These are phyloP conservation scores for Theristicus caerulescens DNA, from an alignment of 2,113 vertebrate genomes.

Conservation along the genomic window DNA sequence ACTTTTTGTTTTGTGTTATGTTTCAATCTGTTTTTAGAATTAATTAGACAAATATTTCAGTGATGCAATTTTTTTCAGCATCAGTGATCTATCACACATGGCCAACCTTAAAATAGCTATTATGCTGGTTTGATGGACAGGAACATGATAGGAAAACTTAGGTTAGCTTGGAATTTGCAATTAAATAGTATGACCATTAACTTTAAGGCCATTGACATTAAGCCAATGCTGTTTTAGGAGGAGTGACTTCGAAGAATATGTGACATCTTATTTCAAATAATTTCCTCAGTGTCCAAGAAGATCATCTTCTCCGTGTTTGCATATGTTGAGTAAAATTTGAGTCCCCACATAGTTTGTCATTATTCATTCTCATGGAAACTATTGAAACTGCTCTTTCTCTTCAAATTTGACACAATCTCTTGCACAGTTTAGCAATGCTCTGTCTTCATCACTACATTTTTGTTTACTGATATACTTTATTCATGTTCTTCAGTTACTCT, in stretches of 20 bases:
- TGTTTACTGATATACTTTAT: neutral
- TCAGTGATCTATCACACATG: neutral
- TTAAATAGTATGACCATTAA: neutral
- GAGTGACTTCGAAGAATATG: neutral
- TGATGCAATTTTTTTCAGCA: neutral
- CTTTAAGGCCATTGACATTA: neutral
- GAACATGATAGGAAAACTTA: neutral
- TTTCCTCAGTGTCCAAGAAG: neutral
- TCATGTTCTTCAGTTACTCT: neutral
- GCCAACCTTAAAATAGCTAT: neutral
- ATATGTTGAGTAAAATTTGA: neutral
- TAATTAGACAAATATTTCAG: slow-evolving; percentile 1
- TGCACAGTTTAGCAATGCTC: neutral
- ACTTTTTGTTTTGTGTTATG: neutral
- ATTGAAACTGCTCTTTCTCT: neutral
- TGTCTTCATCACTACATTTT: neutral
- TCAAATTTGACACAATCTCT: neutral
- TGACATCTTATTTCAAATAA: neutral
- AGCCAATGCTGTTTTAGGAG: neutral
- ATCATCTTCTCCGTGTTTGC: neutral
- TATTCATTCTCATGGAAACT: neutral
- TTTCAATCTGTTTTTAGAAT: neutral
- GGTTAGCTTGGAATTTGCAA: neutral
- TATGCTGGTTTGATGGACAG: neutral
- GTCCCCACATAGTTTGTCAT: neutral